Percentiles rank a stretch among this genome's conserved stretches.
phyloP scores from a whole-genome alignment of 2,888 invertebrate species.

The Oligia latruncula region DNA sequence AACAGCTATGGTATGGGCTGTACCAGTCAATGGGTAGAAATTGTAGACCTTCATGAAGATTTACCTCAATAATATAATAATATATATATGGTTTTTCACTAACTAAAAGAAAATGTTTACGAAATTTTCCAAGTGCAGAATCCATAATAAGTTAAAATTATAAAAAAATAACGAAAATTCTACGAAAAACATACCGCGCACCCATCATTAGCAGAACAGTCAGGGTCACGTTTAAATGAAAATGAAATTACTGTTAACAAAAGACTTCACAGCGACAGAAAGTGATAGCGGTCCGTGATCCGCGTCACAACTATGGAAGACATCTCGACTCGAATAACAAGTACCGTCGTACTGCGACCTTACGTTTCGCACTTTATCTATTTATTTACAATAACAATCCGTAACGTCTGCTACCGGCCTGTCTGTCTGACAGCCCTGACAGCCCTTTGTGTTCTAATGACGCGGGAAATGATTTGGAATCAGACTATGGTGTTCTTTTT shows the following conservation, averaged over 20 bases:
- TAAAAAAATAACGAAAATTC: constrained; percentile 9
- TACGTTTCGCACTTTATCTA: constrained; percentile 47
- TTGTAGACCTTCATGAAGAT: not conserved
- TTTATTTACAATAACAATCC: constrained; percentile 59
- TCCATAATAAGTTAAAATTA: not conserved
- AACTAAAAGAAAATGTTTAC: not conserved
- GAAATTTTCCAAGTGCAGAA: not conserved
- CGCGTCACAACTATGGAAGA: constrained; percentile 74
- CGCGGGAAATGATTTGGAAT: constrained; percentile 18
- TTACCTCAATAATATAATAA: not conserved
- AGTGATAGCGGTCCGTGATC: constrained; percentile 85
- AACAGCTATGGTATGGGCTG: too few species aligned
- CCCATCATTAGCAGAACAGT: constrained; percentile 61
- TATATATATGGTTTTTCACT: not conserved
- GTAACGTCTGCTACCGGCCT: constrained; percentile 29
- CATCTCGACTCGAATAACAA: constrained; percentile 79
- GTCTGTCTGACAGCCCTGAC: constrained; percentile 35
- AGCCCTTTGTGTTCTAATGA: constrained; percentile 42
- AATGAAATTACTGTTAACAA: constrained; percentile 81
- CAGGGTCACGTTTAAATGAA: constrained; percentile 77
- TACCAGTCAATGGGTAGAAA: not conserved
- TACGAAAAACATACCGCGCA: constrained; percentile 27
- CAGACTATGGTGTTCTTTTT: constrained; percentile 64
- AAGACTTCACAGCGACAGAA: constrained; percentile 79
- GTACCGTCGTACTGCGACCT: constrained; percentile 59